Evolutionary conservation across 2,888 invertebrate genomes (phyloP).

Genomic region (Hypercompe scribonia): DNA sequence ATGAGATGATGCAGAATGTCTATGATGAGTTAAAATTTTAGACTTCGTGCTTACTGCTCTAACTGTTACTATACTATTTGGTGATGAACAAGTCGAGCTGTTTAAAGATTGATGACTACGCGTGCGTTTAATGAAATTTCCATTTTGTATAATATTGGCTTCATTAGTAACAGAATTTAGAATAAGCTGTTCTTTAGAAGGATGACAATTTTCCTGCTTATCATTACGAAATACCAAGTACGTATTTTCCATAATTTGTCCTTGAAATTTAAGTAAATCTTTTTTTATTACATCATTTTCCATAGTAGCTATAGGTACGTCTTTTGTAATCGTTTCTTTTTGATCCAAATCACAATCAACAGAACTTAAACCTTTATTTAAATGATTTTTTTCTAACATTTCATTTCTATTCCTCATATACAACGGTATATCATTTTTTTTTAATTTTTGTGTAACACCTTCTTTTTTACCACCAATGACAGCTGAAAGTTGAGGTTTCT

Average conservation of each 20-base stretch:
- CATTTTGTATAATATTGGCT: constrained; percentile 13
- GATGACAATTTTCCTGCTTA: constrained; percentile 51
- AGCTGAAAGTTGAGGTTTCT: constrained; percentile 45
- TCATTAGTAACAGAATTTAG: constrained; percentile 30
- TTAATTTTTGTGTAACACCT: constrained; percentile 34
- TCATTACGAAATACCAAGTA: constrained; percentile 70
- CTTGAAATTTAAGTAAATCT: constrained; percentile 61
- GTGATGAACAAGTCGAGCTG: constrained; percentile 75
- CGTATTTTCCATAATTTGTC: constrained; percentile 50
- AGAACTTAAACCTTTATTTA: constrained; percentile 52
- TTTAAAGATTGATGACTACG: constrained; percentile 64
- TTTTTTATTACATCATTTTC: constrained; percentile 59
- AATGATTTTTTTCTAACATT: constrained; percentile 35
- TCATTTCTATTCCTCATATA: constrained; percentile 57
- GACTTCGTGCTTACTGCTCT: constrained; percentile 55
- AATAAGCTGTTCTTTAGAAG: constrained; percentile 44
- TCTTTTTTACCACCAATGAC: constrained; percentile 44
- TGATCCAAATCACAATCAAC: constrained; percentile 33
- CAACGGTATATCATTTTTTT: constrained; percentile 60
- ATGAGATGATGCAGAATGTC: constrained; percentile 58
- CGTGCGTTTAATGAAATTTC: constrained; percentile 30
- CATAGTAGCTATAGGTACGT: constrained; percentile 34
- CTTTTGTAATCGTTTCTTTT: constrained; percentile 34
- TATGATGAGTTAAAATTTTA: constrained; percentile 54
- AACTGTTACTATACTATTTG: constrained; percentile 74